Evolutionary conservation across 2,797 vertebrate genomes (phyloP).

Genomic region (Lates japonicus): DNA sequence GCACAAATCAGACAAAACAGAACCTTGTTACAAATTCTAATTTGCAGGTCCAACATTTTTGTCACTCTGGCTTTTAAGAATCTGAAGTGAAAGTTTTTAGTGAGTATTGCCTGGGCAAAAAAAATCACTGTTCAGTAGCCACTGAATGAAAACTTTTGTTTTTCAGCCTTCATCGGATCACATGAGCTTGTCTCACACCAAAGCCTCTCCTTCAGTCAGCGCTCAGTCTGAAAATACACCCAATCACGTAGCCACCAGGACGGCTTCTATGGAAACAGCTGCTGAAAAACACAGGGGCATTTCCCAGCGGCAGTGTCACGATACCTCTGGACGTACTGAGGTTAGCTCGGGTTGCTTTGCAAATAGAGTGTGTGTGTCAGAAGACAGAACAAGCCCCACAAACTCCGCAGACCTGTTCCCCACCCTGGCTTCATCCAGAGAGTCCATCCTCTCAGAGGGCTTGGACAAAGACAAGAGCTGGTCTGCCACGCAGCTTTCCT

Average conservation of each 20-base stretch:
- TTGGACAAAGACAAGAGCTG: constrained; percentile 79
- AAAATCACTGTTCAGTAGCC: background rate
- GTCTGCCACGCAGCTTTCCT: constrained; percentile 60
- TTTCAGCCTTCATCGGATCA: constrained; percentile 54
- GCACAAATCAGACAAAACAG: background rate
- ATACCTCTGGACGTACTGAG: constrained; percentile 64
- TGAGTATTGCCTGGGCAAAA: background rate
- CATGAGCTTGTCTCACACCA: constrained; percentile 45
- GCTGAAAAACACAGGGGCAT: constrained; percentile 74
- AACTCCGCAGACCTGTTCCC: constrained; percentile 75
- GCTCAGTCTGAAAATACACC: constrained; percentile 70
- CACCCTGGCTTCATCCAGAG: constrained; percentile 83
- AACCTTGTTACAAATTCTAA: background rate
- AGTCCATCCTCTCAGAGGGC: constrained; percentile 83
- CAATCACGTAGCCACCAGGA: constrained; percentile 34
- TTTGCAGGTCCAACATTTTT: background rate
- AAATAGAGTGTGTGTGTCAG: constrained; percentile 60
- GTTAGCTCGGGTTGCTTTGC: constrained; percentile 75
- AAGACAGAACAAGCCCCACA: constrained; percentile 71
- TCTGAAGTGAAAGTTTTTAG: constrained; percentile 21
- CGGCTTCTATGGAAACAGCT: constrained; percentile 76
- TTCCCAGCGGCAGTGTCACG: constrained; percentile 66
- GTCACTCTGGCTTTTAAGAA: background rate
- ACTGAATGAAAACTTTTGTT: constrained; percentile 38
- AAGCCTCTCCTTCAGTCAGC: constrained; percentile 38